These are phyloP conservation scores for Gopherus evgoodei DNA, from an alignment of 2,113 vertebrate genomes.

Conservation along the genomic window DNA sequence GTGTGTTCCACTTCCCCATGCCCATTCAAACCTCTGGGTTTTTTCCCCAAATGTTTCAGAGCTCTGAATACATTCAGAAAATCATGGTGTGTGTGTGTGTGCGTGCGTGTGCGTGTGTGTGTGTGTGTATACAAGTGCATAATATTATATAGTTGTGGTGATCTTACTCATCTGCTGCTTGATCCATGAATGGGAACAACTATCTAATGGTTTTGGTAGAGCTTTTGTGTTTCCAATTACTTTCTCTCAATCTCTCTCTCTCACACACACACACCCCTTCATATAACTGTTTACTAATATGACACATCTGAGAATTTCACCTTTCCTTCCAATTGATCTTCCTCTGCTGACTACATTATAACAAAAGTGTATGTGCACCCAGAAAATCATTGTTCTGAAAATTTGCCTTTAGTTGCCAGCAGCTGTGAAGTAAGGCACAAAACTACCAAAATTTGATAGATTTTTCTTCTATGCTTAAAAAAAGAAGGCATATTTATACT, in stretches of 20 bases:
- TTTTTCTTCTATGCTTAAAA: background rate
- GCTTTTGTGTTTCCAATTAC: background rate
- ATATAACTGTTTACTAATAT: background rate
- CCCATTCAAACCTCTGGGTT: background rate
- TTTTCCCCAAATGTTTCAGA: background rate
- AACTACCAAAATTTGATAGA: background rate
- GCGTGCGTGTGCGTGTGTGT: background rate
- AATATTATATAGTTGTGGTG: background rate
- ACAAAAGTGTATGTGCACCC: background rate
- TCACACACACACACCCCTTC: background rate
- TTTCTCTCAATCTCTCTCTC: too few species aligned
- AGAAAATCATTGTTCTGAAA: background rate
- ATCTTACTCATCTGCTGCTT: rapidly evolving
- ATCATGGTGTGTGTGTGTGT: background rate
- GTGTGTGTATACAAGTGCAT: background rate
- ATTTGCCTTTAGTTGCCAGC: background rate
- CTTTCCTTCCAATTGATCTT: background rate
- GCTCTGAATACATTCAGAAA: background rate
- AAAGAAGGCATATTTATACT: background rate
- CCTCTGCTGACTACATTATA: background rate
- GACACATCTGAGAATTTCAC: background rate
- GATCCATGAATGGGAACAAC: background rate
- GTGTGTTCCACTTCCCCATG: background rate
- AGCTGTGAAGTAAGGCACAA: background rate
- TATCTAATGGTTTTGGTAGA: background rate